Evolutionary conservation across 2,113 vertebrate species (phyloP).

Genomic region (Herpailurus yagouaroundi): DNA sequence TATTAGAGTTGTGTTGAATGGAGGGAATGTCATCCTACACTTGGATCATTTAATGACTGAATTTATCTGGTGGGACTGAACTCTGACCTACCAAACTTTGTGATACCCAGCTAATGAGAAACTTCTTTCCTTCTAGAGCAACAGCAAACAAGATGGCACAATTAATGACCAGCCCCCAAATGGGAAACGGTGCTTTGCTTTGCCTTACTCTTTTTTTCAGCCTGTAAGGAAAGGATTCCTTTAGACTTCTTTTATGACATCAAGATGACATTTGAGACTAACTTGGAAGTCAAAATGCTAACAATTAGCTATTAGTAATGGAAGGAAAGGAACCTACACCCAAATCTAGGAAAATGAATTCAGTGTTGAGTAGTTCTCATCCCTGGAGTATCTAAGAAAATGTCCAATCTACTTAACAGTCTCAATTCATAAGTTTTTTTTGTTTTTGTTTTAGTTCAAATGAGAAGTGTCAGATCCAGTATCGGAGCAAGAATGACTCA

Average conservation of each 20-base stretch:
- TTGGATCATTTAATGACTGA: background rate
- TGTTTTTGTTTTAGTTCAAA: conserved; percentile 39
- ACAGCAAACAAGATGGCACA: background rate
- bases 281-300: background rate
- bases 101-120: background rate
- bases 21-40: background rate
- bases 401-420: background rate
- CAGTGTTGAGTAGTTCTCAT: conserved; percentile 23
- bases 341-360: background rate
- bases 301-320: background rate
- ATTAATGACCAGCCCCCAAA: background rate
- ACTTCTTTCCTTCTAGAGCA: background rate
- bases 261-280: background rate
- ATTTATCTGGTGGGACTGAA: background rate
- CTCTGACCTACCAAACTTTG: background rate
- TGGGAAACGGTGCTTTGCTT: background rate
- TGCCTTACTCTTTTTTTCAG: background rate
- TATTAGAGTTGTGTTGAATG: background rate
- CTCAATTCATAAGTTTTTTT: background rate
- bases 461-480: background rate
- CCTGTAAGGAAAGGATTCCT: background rate
- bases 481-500: background rate
- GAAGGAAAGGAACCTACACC: background rate
- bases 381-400: background rate
- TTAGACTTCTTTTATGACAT: background rate